Base-by-base conservation (phyloP, 2,797 vertebrate genomes). In the Halcyon badia region DNA sequence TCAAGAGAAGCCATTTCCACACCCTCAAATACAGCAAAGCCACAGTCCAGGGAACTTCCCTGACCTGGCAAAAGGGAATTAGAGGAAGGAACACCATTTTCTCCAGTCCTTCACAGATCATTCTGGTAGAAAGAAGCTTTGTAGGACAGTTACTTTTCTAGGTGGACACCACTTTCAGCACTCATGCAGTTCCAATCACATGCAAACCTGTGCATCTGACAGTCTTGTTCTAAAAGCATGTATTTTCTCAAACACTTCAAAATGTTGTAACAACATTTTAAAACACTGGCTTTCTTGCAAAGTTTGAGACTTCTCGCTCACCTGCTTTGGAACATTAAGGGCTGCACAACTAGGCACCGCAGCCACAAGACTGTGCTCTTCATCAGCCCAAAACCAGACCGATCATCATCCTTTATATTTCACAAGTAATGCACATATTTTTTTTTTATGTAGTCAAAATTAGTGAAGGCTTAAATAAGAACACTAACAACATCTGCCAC, bases 171-270 rank as follows among this genome's bases (percentile, higher is more conserved):
- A 8, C 58, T 33, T 76, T 8, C 14, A 83, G 51, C 42, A 8
- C 26, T 49, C 21, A 9, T 0, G 0, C 30, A 28, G 37, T 26
- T 87, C 79, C 51, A 42, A 73, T 11, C 21, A 9, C 26, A 46
- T 0, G 0, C 3, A 39, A 66, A 42, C 25, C 52, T 42, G 33
- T 41, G 31, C 41, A n/a, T 10, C 26, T 44, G 60, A 10, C 8
- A 14, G 49, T 1, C 5, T 51, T 16, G 8, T 64, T 75, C 57
- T 35, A 77, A 56, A 86, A 5, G 28, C 2, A 0, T 2, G 5
- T 30, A 12, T 78, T 89, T 87, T 52, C 20, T 73, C 51, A 19
- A 31, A 54, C 51, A 0, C 11, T 56, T 56, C 31, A 56, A 56
- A 56, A 14, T 7, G 8, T 14, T 65, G 33, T n/a, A 60, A 20